Evolutionary conservation across 2,797 vertebrate genomes (phyloP).

Genomic region (Sebastes variabilis): DNA sequence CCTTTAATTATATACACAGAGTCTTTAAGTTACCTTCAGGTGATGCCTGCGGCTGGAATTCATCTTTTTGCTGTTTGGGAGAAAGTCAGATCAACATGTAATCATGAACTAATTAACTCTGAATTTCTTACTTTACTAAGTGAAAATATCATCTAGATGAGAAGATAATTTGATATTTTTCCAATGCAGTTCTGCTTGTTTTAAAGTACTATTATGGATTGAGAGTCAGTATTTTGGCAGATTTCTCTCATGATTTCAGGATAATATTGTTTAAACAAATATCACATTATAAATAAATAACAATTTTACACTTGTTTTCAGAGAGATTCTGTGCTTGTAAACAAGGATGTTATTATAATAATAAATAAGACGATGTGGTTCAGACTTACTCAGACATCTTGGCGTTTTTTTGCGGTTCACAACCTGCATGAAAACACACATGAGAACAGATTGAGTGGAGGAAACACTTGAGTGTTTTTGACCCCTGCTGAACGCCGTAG

Average conservation of each 20-base stretch:
- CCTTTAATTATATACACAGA: not conserved
- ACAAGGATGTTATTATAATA: too few relatives aligned
- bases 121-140: too few relatives aligned
- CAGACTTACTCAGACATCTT: conserved; percentile 82
- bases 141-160: too few relatives aligned
- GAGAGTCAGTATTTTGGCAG: too few relatives aligned
- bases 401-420: conserved; percentile 47
- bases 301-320: too few relatives aligned
- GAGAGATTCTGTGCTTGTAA: too few relatives aligned
- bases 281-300: too few relatives aligned
- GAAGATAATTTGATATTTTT: not conserved
- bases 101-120: not conserved
- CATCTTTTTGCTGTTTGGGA: conserved; percentile 81
- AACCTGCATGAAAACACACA: conserved; percentile 49
- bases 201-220: not conserved
- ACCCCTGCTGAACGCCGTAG: not conserved
- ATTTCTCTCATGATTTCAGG: too few relatives aligned
- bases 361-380: too few relatives aligned
- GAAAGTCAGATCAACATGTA: not conserved
- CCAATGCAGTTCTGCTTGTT: not conserved
- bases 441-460: not conserved
- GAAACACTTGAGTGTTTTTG: not conserved
- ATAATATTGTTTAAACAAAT: too few relatives aligned
- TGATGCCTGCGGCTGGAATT: conserved; percentile 88
- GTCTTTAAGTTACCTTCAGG: conserved; percentile 72